Percentiles rank a stretch among this genome's conserved stretches.
phyloP scores from a whole-genome alignment of 2,888 invertebrate species.

The Pemphredon lugubris region DNA sequence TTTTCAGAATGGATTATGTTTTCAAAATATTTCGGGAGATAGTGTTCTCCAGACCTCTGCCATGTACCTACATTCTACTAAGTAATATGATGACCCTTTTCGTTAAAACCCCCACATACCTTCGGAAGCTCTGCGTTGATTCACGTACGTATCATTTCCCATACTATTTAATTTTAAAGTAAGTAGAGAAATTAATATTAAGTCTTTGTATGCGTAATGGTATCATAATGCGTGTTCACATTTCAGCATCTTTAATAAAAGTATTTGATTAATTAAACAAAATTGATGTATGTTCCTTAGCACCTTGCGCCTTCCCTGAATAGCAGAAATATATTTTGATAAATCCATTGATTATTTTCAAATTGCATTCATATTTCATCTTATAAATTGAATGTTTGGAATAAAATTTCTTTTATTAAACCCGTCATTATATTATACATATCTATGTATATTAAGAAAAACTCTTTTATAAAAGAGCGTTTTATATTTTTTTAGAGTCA shows the following conservation, averaged over 20 bases:
- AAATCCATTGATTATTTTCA: background rate
- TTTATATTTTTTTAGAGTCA: slow-evolving; percentile 50
- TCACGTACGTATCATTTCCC: slow-evolving; percentile 66
- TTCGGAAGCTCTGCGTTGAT: slow-evolving; percentile 66
- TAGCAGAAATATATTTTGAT: background rate
- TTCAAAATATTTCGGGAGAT: slow-evolving; percentile 74
- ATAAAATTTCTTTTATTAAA: too few relatives aligned
- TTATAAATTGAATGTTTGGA: too few relatives aligned
- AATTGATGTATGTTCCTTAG: background rate
- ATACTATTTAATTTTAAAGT: background rate
- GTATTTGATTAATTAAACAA: background rate
- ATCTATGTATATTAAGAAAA: too few relatives aligned
- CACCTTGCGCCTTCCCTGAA: background rate
- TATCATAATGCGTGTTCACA: background rate
- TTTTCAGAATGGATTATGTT: slow-evolving; percentile 69
- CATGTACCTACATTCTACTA: slow-evolving; percentile 70
- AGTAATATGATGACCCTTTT: slow-evolving; percentile 70
- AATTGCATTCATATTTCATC: background rate
- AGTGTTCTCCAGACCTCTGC: slow-evolving; percentile 75
- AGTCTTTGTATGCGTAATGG: background rate
- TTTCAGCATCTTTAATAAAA: background rate
- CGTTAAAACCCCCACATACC: slow-evolving; percentile 59
- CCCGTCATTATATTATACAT: slow-evolving; percentile 16
- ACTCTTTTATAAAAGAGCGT: too few relatives aligned
- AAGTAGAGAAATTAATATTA: background rate